phyloP scores from a whole-genome alignment of 2,888 invertebrate genomes.

The Stenchaetothrips biformis region DNA sequence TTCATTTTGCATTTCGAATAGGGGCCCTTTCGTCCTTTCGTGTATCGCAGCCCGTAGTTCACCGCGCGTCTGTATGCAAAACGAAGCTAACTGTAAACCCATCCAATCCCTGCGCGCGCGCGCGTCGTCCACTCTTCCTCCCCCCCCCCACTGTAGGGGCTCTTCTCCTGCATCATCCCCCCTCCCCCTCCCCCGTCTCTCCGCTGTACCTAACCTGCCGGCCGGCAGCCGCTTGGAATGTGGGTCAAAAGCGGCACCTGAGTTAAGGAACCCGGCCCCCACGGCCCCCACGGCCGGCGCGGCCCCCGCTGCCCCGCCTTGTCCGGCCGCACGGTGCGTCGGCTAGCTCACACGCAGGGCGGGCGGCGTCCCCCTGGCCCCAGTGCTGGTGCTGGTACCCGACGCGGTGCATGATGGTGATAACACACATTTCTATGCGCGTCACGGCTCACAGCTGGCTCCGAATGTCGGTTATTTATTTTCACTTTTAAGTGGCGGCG shows the following conservation, averaged over 20 bases:
- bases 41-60: background rate
- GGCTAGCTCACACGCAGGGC: background rate
- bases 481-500: no score
- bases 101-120: background rate
- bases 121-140: background rate
- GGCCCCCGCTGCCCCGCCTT: no score
- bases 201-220: background rate
- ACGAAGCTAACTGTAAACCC: constrained; percentile 8
- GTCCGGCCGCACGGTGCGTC: background rate
- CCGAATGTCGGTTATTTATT: no score
- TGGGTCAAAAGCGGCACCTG: constrained; percentile 24
- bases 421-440: no score
- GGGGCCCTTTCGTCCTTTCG: no score
- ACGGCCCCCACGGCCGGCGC: no score
- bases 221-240: background rate
- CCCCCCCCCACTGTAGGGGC: background rate
- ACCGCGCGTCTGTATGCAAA: constrained; percentile 23
- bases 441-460: no score
- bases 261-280: constrained; percentile 10
- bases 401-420: no score
- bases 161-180: background rate
- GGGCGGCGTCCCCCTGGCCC: background rate
- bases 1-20: no score
- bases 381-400: no score
- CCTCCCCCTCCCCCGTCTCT: background rate